A percentile compares a stretch with the other conserved stretches of the same genome.
Conservation (phyloP, 2,797 vertebrate genomes). For the Hemitrygon akajei region DNA sequence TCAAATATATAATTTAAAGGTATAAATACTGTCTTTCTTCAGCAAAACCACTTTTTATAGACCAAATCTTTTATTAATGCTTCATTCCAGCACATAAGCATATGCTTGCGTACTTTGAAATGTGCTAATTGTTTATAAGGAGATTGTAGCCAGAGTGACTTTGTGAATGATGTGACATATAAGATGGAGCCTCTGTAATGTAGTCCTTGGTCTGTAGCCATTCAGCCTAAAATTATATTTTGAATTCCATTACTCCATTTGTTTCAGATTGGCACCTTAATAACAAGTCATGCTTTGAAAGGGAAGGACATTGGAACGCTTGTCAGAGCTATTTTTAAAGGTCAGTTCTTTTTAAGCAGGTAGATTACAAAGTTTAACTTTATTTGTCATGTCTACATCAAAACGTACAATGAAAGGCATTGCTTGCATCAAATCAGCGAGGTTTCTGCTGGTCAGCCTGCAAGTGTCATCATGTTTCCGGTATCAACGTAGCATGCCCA, state of each 20-base stretch:
- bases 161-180: neutral
- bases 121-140: neutral
- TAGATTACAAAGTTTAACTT: too few relatives aligned
- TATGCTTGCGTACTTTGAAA: neutral
- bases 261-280: slow-evolving; percentile 62
- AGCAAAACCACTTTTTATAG: neutral
- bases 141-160: neutral
- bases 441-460: too few relatives aligned
- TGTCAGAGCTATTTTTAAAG: slow-evolving; percentile 80
- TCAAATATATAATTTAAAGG: neutral
- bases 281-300: slow-evolving; percentile 72
- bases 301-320: slow-evolving; percentile 65
- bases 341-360: slow-evolving; percentile 50
- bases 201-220: neutral
- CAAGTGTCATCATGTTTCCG: too few relatives aligned
- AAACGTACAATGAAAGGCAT: too few relatives aligned
- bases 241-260: slow-evolving; percentile 21
- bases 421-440: too few relatives aligned
- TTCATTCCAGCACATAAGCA: neutral
- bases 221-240: neutral
- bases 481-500: too few relatives aligned
- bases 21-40: neutral
- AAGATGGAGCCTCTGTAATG: neutral
- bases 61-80: neutral
- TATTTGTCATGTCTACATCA: too few relatives aligned